A percentile compares a stretch with the other conserved stretches of the same genome.
Evolutionary conservation across 2,888 invertebrate genomes (phyloP).

Genomic region (Diploptera punctata): DNA sequence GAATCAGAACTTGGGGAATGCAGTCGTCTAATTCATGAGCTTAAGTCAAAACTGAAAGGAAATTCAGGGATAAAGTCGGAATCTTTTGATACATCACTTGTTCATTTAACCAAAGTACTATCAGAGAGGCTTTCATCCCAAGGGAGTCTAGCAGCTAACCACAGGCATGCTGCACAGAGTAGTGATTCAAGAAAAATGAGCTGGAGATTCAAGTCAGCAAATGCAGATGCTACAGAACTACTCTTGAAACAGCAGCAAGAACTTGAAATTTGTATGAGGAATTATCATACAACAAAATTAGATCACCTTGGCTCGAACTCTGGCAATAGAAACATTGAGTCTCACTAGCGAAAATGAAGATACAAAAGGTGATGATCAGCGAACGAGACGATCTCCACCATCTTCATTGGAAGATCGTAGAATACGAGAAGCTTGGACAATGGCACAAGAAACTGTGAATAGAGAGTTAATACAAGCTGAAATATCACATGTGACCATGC

Average conservation of each 20-base stretch:
- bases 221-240: constrained; percentile 58
- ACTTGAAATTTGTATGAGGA: constrained; percentile 65
- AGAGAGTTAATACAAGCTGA: constrained; percentile 79
- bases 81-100: constrained; percentile 59
- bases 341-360: constrained; percentile 51
- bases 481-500: constrained; percentile 73
- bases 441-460: constrained; percentile 77
- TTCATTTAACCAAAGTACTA: constrained; percentile 77
- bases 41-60: constrained; percentile 71
- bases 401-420: constrained; percentile 64
- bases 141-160: constrained; percentile 57
- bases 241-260: constrained; percentile 65
- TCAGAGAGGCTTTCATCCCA: constrained; percentile 64
- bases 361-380: not conserved
- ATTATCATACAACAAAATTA: constrained; percentile 72
- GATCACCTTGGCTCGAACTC: constrained; percentile 72
- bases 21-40: constrained; percentile 74
- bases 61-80: constrained; percentile 56
- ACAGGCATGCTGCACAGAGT: not conserved
- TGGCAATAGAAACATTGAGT: constrained; percentile 74
- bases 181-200: constrained; percentile 53
- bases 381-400: not conserved
- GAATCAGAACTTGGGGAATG: constrained; percentile 63
- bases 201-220: constrained; percentile 43
- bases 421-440: constrained; percentile 76